phyloP scores from a whole-genome alignment of 2,888 invertebrate species.

The Cyaniris semiargus region DNA sequence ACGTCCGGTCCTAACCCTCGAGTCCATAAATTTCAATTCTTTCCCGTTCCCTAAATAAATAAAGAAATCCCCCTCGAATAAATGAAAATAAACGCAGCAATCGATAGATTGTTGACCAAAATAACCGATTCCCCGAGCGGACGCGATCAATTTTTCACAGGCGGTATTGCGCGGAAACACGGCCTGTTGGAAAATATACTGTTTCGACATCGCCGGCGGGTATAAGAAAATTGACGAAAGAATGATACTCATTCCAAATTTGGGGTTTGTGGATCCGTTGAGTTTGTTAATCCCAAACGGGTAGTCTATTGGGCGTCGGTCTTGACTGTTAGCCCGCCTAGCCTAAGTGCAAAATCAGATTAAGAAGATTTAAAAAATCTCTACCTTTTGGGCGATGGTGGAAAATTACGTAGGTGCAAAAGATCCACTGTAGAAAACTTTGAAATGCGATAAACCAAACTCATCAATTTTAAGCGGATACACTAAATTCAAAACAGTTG shows the following conservation, averaged over 20 bases:
- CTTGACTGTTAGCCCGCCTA: too few relatives aligned
- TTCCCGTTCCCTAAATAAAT: constrained; percentile 14
- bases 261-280: not conserved
- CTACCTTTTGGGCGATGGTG: too few relatives aligned
- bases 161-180: constrained; percentile 10
- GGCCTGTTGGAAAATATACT: not conserved
- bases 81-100: constrained; percentile 12
- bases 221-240: not conserved
- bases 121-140: constrained; percentile 23
- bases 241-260: not conserved
- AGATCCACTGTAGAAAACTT: not conserved
- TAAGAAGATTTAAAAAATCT: too few relatives aligned
- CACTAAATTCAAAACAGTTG: not conserved
- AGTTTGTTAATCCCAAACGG: not conserved
- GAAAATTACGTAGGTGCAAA: not conserved
- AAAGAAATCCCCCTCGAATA: constrained; percentile 12
- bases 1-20: not conserved
- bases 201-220: not conserved
- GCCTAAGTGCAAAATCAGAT: too few relatives aligned
- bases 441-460: too few relatives aligned
- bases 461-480: not conserved
- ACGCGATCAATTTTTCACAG: constrained; percentile 25
- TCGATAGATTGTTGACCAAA: constrained; percentile 28
- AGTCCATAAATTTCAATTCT: constrained; percentile 23
- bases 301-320: not conserved